Base-by-base conservation (phyloP, 2,888 invertebrate species). In the Sphaeridia pumilis region DNA sequence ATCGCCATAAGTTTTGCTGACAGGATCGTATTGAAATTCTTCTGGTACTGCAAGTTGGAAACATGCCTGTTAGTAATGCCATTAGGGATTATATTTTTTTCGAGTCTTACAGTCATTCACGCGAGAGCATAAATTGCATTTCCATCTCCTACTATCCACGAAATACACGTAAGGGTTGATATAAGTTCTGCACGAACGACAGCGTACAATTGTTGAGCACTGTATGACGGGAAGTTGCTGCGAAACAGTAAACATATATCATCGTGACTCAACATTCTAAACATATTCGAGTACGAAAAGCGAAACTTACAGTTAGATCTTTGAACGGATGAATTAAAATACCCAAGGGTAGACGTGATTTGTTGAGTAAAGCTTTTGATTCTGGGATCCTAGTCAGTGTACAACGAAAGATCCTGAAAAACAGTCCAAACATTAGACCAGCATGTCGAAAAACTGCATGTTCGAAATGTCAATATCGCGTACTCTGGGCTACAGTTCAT, bases 151-250 rank as follows among this genome's bases (percentile, higher is more conserved):
- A 58, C 84, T 82, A 72, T 98, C 98, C 17, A 93, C 84, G 71
- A 99, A 92, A 70, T 85, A 84, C 22, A 98, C 94, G 73, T 92
- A 99, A 1, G 98, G 98, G 74, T 99, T 99, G 68, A 99, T 98
- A 72, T 99, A 99, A 0, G 97, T 97, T 64, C 98, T 79, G 72
- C 98, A 99, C 2, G 89, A 81, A 45, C 95, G 82, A 72, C 98
- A 99, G 44, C 98, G 79, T 47, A 98, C 97, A 69, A 99, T 99
- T 52, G 88, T 85, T 67, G 84, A 84, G 71, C 94, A 94, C 70
- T 97, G 94, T 67, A 98, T 92, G 57, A 99, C 93, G 50, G 95
- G 92, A 65, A 98, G 75, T 70, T 92, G 86, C 84, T 92, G 74
- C 2, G 76, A 75, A 54, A 25, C n/a, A n/a, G n/a, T n/a, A n/a